Evolutionary conservation across 2,888 invertebrate species (phyloP).

Genomic region (Eumerus sabulonum): DNA sequence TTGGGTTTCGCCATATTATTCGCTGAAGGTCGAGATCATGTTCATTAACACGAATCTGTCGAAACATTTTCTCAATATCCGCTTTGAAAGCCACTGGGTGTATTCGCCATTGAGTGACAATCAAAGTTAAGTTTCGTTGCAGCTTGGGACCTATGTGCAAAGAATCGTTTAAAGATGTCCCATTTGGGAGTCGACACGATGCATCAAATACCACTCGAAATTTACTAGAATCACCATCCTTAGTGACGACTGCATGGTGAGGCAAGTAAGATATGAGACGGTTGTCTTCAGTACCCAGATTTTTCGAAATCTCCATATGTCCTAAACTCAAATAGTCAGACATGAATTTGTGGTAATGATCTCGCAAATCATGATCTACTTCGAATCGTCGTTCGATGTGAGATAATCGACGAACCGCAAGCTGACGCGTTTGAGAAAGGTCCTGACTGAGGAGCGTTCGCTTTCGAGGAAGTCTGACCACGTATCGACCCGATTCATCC

Average conservation of each 20-base stretch:
- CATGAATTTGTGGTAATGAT: conserved; percentile 12
- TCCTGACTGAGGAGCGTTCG: conserved; percentile 7
- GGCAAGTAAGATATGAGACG: background rate
- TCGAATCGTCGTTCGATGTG: conserved; percentile 8
- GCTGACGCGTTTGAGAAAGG: conserved; percentile 19
- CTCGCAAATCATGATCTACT: conserved; percentile 19
- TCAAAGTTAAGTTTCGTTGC: conserved; percentile 11
- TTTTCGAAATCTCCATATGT: conserved; percentile 1
- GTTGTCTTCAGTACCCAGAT: background rate
- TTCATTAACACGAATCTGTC: conserved; percentile 6
- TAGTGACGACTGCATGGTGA: conserved; percentile 11
- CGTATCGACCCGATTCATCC: conserved; percentile 11
- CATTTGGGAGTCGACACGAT: conserved; percentile 8
- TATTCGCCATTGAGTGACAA: conserved; percentile 13
- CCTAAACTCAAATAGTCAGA: conserved; percentile 3
- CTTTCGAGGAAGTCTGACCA: conserved; percentile 10
- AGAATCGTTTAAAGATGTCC: conserved; percentile 11
- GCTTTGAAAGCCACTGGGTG: conserved; percentile 14
- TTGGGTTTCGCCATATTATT: conserved; percentile 11
- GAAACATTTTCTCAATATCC: conserved; percentile 14
- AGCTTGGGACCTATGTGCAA: conserved; percentile 12
- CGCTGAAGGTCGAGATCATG: conserved; percentile 8
- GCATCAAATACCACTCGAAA: too few relatives aligned
- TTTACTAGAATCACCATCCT: conserved; percentile 8
- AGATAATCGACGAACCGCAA: conserved; percentile 11